A percentile compares a stretch with the other conserved stretches of the same genome.
Conservation (phyloP, 2,113 vertebrate species). For the Myxocyprinus asiaticus region DNA sequence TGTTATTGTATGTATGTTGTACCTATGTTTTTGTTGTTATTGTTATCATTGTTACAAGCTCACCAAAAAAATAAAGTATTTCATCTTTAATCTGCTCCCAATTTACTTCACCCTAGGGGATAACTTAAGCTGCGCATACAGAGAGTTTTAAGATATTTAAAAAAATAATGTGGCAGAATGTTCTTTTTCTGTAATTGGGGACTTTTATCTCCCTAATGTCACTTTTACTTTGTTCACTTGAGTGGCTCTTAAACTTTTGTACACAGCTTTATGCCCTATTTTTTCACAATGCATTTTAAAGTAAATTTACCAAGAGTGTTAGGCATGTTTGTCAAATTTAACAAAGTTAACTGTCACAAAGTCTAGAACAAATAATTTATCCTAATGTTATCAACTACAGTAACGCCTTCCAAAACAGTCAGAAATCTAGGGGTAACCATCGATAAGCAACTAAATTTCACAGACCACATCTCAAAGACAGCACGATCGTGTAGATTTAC, state of each 20-base stretch:
- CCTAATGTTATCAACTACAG: too few relatives aligned
- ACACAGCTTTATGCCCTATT: not conserved
- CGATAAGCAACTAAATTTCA: too few relatives aligned
- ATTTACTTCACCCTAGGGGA: conserved; percentile 66
- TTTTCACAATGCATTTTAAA: not conserved
- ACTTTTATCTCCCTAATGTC: conserved; percentile 67
- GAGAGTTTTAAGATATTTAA: conserved; percentile 64
- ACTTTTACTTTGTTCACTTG: conserved; percentile 67
- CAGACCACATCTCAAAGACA: too few relatives aligned
- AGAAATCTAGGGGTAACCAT: too few relatives aligned
- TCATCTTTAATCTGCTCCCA: conserved; percentile 6
- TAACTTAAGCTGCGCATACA: conserved; percentile 69
- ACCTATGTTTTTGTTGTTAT: too few relatives aligned
- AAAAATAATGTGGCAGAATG: conserved; percentile 65
- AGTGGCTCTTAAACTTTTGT: conserved; percentile 60
- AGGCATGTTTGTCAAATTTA: not conserved
- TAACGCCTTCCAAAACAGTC: too few relatives aligned
- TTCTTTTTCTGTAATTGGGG: conserved; percentile 65
- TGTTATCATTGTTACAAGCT: too few relatives aligned
- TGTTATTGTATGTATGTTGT: too few relatives aligned
- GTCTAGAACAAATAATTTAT: too few relatives aligned
- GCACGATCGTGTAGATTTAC: too few relatives aligned
- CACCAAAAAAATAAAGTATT: too few relatives aligned
- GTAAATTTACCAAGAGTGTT: too few relatives aligned
- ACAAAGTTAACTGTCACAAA: not conserved